Percentiles rank a stretch among this genome's conserved stretches.
Conservation (phyloP, 2,113 vertebrate genomes). For the Bubalus kerabau region DNA sequence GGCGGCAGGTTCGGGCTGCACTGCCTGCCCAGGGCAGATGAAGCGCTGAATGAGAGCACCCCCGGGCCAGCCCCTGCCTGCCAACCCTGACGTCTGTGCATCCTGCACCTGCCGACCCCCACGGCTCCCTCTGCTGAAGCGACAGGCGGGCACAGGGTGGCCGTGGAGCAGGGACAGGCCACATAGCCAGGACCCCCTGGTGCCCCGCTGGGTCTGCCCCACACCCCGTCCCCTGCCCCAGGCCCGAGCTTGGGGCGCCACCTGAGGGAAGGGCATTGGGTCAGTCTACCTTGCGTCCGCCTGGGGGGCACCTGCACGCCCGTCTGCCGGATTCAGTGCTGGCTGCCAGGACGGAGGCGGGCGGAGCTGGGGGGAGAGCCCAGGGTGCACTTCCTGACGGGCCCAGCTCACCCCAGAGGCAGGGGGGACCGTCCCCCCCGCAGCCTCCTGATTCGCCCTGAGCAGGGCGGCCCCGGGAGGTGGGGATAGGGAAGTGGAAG, state of each 20-base stretch:
- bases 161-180: fast-evolving
- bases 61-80: fast-evolving
- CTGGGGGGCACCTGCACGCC: neutral
- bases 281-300: slow-evolving; percentile 48
- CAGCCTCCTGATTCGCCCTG: neutral
- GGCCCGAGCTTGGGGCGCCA: neutral
- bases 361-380: neutral
- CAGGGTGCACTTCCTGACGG: slow-evolving; percentile 44
- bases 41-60: fast-evolving
- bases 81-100: fast-evolving
- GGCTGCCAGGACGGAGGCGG: neutral
- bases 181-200: fast-evolving
- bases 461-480: neutral
- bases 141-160: neutral
- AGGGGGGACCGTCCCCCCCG: neutral
- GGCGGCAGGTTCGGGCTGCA: fast-evolving
- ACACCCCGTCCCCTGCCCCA: neutral
- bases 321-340: fast-evolving
- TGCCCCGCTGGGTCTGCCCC: neutral
- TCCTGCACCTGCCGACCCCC: fast-evolving
- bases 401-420: neutral
- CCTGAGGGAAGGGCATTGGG: neutral
- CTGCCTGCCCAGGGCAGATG: fast-evolving
- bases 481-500: slow-evolving; percentile 49
- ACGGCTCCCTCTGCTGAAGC: fast-evolving